Percentiles rank a stretch among this genome's conserved stretches.
Conservation (phyloP, 2,797 vertebrate species). For the Calcarius lapponicus region DNA sequence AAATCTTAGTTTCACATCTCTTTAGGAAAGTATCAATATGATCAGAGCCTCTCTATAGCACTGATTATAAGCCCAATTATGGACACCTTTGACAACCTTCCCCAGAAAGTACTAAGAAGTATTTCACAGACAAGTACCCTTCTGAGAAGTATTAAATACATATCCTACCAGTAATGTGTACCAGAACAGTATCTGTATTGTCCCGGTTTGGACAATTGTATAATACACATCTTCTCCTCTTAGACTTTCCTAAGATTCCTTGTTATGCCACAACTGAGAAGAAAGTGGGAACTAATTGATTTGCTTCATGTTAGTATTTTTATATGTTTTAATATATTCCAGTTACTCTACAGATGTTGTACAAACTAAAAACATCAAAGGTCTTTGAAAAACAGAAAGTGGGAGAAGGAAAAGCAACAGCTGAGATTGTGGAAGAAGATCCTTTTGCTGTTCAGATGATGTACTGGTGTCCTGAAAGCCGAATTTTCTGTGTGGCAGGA, state of each 20-base stretch:
- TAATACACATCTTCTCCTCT: background rate
- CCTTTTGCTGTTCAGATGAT: conserved; percentile 96
- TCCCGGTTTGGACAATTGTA: background rate
- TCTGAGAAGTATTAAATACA: background rate
- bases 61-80: background rate
- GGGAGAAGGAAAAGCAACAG: conserved; percentile 83
- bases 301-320: conserved; percentile 12
- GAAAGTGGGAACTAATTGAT: background rate
- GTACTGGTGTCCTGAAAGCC: conserved; percentile 95
- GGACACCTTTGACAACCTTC: background rate
- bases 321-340: conserved; percentile 65
- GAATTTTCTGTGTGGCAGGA: conserved; percentile 94
- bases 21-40: background rate
- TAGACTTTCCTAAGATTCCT: background rate
- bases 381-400: conserved; percentile 93
- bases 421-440: conserved; percentile 92
- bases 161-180: background rate
- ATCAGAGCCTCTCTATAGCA: background rate
- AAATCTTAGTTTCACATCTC: background rate
- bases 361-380: conserved; percentile 97
- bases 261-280: background rate
- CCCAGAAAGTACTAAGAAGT: background rate
- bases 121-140: background rate
- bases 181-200: background rate
- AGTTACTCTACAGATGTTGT: conserved; percentile 99